Conservation (phyloP, 2,113 vertebrate genomes). For the Thermophis baileyi region DNA sequence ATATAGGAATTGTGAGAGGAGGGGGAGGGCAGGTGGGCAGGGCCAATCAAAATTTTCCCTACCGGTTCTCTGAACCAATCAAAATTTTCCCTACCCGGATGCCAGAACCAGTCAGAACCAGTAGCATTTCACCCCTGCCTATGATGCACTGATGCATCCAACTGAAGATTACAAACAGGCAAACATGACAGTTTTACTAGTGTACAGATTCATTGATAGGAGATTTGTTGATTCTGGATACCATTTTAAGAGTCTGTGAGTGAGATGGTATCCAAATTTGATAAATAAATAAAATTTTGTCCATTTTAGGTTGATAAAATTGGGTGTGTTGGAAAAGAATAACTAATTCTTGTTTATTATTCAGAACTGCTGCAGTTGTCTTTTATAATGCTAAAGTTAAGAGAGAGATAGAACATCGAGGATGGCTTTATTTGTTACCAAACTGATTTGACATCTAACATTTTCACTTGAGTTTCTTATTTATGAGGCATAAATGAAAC, state of each 20-base stretch:
- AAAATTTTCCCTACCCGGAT: too few relatives aligned
- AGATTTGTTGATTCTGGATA: background rate
- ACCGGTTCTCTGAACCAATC: too few relatives aligned
- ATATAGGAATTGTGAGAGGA: too few relatives aligned
- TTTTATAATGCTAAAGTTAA: constrained; percentile 50
- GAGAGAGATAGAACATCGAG: constrained; percentile 38
- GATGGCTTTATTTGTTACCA: constrained; percentile 49
- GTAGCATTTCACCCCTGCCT: too few relatives aligned
- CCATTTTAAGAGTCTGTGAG: background rate
- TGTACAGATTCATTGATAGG: background rate
- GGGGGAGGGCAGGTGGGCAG: too few relatives aligned
- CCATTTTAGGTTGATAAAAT: constrained; percentile 33
- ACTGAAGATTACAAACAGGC: background rate
- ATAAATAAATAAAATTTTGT: background rate
- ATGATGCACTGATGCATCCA: background rate
- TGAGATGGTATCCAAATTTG: background rate
- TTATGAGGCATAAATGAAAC: constrained; percentile 66
- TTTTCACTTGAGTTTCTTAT: constrained; percentile 64
- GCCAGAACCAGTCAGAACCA: too few relatives aligned
- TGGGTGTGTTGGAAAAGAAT: constrained; percentile 46
- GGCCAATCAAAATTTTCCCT: too few relatives aligned
- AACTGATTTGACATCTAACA: constrained; percentile 56
- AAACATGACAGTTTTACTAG: background rate
- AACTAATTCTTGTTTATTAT: constrained; percentile 45
- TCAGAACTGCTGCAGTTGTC: constrained; percentile 58